These are phyloP conservation scores for Halichoeres trimaculatus DNA, from an alignment of 2,113 vertebrate genomes.

Conservation along the genomic window DNA sequence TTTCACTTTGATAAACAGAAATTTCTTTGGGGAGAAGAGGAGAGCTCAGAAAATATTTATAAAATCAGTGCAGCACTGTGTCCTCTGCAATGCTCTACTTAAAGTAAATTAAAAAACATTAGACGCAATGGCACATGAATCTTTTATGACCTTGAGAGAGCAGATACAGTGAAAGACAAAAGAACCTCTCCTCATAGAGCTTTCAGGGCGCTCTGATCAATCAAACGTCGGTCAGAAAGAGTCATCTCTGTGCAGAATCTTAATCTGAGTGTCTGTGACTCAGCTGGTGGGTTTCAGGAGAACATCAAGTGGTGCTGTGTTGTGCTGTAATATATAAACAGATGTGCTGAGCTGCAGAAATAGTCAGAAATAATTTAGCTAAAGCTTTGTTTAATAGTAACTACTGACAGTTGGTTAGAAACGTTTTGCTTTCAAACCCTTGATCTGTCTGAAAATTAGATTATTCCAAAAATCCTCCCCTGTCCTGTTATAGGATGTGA, in stretches of 20 bases:
- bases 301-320: constrained; percentile 5
- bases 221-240: constrained; percentile 63
- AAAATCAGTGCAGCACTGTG: constrained; percentile 41
- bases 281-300: constrained; percentile 7
- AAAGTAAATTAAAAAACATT: constrained; percentile 71
- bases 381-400: not conserved
- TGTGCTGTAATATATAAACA: not conserved
- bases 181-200: constrained; percentile 50
- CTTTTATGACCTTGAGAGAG: constrained; percentile 75
- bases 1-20: constrained; percentile 18
- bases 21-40: not conserved
- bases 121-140: constrained; percentile 74
- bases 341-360: constrained; percentile 4
- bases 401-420: too few species aligned
- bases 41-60: constrained; percentile 64
- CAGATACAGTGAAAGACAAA: constrained; percentile 76
- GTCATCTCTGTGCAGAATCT: constrained; percentile 52
- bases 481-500: too few species aligned
- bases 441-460: too few species aligned
- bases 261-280: constrained; percentile 41
- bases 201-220: constrained; percentile 50
- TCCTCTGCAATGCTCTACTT: constrained; percentile 50
- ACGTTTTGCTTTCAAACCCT: too few species aligned
- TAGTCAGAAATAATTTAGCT: constrained; percentile 3
- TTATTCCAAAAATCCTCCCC: too few species aligned